Evolutionary conservation across 2,888 invertebrate genomes (phyloP).

Genomic region (Tromatobia lineatoria): DNA sequence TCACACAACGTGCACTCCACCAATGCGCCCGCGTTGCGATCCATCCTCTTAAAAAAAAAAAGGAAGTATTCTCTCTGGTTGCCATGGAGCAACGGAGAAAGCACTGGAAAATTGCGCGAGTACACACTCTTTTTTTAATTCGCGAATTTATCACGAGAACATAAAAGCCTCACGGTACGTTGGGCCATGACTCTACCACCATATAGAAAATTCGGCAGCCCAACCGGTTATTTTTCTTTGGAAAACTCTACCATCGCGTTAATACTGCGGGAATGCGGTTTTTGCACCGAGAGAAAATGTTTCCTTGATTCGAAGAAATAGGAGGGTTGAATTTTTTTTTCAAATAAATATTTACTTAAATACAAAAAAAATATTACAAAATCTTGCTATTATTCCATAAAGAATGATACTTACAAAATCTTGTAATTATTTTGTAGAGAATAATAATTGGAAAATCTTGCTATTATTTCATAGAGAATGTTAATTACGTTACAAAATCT

Average conservation of each 20-base stretch:
- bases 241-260: slow-evolving; percentile 27
- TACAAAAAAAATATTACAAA: too few species aligned
- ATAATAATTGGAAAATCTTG: too few species aligned
- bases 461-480: too few species aligned
- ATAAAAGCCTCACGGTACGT: slow-evolving; percentile 18
- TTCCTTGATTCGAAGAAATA: too few species aligned
- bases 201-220: background rate
- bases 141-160: slow-evolving; percentile 12
- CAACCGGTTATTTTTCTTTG: slow-evolving; percentile 49
- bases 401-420: too few species aligned
- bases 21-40: slow-evolving; percentile 33
- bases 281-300: too few species aligned
- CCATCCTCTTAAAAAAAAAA: slow-evolving; percentile 3
- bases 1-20: slow-evolving; percentile 20
- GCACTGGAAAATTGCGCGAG: background rate
- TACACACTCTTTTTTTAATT: slow-evolving; percentile 7
- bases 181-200: background rate
- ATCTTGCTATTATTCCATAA: too few species aligned
- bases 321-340: background rate
- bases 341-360: too few species aligned
- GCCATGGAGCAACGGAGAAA: background rate
- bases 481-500: too few species aligned
- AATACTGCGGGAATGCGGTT: slow-evolving; percentile 21
- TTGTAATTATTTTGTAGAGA: background rate
- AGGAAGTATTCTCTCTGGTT: background rate